Evolutionary conservation across 2,888 invertebrate genomes (phyloP).

Genomic region (Parelbella ahira): DNA sequence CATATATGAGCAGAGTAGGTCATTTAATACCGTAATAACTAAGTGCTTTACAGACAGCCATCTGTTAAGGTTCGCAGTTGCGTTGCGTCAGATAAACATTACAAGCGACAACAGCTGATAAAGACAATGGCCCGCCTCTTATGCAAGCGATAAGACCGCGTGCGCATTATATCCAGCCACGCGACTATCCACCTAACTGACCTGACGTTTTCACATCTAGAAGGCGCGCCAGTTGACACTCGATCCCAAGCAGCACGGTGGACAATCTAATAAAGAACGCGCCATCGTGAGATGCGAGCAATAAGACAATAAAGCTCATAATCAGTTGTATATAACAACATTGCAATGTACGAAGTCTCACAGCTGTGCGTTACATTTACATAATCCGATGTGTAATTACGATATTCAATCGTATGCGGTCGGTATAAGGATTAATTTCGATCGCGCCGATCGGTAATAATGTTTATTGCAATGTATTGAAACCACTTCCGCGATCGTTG

Average conservation of each 20-base stretch:
- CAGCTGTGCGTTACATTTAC: conserved; percentile 23
- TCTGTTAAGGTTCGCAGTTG: conserved; percentile 10
- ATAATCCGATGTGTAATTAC: conserved; percentile 5
- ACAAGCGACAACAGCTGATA: conserved; percentile 23
- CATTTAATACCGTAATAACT: background rate
- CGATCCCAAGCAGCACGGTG: too few relatives aligned
- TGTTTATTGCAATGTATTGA: conserved; percentile 2
- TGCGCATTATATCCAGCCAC: conserved; percentile 48
- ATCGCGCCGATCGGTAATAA: background rate
- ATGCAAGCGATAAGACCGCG: conserved; percentile 63
- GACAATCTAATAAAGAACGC: background rate
- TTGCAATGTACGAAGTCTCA: conserved; percentile 6
- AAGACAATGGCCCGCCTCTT: conserved; percentile 41
- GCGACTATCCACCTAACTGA: conserved; percentile 4
- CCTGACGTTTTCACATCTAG: conserved; percentile 5
- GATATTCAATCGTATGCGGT: conserved; percentile 14
- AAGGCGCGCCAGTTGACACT: background rate
- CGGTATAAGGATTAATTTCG: conserved; percentile 10
- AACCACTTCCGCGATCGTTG: conserved; percentile 19
- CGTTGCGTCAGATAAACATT: conserved; percentile 25
- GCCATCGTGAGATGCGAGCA: conserved; percentile 10
- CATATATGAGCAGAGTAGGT: too few relatives aligned
- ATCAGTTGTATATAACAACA: conserved; percentile 8
- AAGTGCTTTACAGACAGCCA: too few relatives aligned
- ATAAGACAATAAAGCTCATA: conserved; percentile 14